Percentiles rank a stretch among this genome's conserved stretches.
phyloP scores from a whole-genome alignment of 2,797 vertebrate species.

The Staurois parvus region DNA sequence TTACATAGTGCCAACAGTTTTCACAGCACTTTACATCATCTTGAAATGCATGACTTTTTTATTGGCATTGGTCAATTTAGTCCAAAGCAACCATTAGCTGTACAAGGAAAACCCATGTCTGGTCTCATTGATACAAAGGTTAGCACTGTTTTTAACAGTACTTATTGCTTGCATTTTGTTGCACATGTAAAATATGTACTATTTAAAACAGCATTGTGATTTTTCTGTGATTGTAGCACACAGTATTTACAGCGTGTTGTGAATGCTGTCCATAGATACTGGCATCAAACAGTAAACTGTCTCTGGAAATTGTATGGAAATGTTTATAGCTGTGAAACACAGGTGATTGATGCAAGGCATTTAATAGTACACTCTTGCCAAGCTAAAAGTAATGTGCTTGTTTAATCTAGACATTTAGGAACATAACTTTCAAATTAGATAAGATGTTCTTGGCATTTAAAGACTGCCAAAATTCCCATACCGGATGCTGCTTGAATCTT shows the following conservation, averaged over 20 bases:
- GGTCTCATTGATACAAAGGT: too few relatives aligned
- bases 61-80: neutral
- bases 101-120: neutral
- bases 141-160: too few relatives aligned
- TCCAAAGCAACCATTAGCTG: neutral
- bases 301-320: conserved; percentile 7
- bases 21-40: too few relatives aligned
- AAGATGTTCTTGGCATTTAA: neutral
- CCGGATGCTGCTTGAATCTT: neutral
- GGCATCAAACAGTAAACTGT: neutral
- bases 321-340: neutral
- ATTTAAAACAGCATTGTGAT: neutral
- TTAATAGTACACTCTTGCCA: neutral
- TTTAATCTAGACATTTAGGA: conserved; percentile 18
- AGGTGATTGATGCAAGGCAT: conserved; percentile 8
- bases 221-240: neutral
- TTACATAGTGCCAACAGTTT: too few relatives aligned
- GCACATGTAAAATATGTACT: neutral
- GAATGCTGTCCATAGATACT: neutral
- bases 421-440: conserved; percentile 23
- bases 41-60: too few relatives aligned
- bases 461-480: neutral
- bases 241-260: neutral
- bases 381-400: neutral
- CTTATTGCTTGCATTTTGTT: too few relatives aligned